Evolutionary conservation across 2,113 vertebrate genomes (phyloP).

Genomic region (Calonectris borealis): DNA sequence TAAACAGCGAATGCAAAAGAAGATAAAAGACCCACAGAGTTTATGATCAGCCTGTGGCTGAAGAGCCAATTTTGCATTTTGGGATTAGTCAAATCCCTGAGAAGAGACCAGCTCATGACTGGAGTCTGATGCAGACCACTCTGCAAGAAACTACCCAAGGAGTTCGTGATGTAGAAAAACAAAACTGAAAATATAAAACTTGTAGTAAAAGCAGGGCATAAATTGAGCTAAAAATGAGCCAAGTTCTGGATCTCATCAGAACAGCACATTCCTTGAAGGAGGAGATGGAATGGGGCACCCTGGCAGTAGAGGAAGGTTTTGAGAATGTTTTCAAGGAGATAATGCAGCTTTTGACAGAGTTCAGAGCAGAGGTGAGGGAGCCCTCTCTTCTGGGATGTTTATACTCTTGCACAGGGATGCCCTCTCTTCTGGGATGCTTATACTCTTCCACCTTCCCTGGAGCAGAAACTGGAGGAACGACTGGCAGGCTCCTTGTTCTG

Average conservation of each 20-base stretch:
- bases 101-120: not conserved
- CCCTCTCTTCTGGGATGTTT: not conserved
- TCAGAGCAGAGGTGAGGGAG: not conserved
- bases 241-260: not conserved
- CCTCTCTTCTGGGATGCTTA: not conserved
- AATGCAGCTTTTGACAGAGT: not conserved
- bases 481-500: not conserved
- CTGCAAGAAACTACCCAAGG: not conserved
- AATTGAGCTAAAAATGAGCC: not conserved
- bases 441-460: not conserved
- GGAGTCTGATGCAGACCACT: not conserved
- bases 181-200: not conserved
- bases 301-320: not conserved
- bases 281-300: not conserved
- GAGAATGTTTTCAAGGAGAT: not conserved
- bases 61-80: not conserved
- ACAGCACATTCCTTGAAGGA: not conserved
- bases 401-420: not conserved
- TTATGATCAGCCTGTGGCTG: not conserved
- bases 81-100: not conserved
- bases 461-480: not conserved
- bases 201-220: not conserved
- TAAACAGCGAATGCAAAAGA: not conserved
- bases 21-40: not conserved
- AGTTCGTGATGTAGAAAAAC: not conserved